Evolutionary conservation across 2,888 invertebrate species (phyloP), one percentile per base, ranked within the genome.

Genomic region (Julus scanicus): DNA sequence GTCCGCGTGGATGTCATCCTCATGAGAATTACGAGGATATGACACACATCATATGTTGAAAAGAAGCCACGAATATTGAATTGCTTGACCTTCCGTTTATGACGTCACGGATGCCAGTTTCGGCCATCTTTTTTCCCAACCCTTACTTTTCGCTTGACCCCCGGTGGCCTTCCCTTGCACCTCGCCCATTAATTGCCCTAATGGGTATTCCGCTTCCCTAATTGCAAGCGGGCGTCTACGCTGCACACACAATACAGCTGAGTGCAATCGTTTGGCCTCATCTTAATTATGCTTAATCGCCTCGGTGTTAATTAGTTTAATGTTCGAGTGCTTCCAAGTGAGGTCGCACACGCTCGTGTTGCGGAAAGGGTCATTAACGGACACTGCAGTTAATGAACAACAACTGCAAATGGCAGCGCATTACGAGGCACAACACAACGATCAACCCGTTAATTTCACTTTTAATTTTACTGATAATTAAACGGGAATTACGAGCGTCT

Each of bases 251-350:
- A 29, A n/a, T 71, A 20, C 71, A 71, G 71, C 71, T 71, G 71
- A 71, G 71, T 71, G 71, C 71, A 71, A 71, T 71, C 71, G 71
- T 71, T 71, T 29, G 71, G 71, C 71, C 71, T 71, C 71, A 71
- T 71, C 71, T 71, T 71, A 71, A 71, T 71, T 71, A 71, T 71
- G 71, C 71, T 71, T 71, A 71, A 71, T 71, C 71, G 71, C 71
- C 71, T 71, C 71, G 71, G 71, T 71, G 71, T 71, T 71, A 71
- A 71, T 71, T 71, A 71, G 71, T 71, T 71, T 71, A 71, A n/a
- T 71, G 71, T 71, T 29, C 20, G 29, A 71, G 71, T 29, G 71
- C 71, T 71, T 71, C 71, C 71, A 29, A n/a, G 71, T n/a, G 71
- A 44, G 44, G 44, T 44, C 44, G 44, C 44, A 6, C 6, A 44